Conservation (phyloP, 2,113 vertebrate species). For the Notothenia coriiceps region DNA sequence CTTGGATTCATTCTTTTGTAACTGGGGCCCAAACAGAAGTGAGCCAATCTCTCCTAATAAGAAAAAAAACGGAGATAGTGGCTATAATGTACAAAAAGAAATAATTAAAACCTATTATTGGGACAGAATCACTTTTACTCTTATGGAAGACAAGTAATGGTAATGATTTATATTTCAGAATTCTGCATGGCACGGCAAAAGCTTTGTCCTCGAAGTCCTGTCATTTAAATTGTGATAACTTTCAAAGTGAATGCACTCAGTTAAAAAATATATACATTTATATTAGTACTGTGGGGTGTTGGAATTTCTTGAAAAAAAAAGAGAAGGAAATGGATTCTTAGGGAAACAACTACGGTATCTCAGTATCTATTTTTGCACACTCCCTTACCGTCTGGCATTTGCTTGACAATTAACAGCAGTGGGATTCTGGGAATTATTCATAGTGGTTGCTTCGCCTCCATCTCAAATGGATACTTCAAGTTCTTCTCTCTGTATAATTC, state of each 20-base stretch:
- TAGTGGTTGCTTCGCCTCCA: not conserved
- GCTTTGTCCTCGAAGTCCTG: not conserved
- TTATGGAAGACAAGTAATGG: too few species aligned
- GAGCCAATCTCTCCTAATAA: not conserved
- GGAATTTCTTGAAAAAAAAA: constrained; percentile 4
- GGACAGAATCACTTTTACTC: too few species aligned
- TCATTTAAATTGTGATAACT: not conserved
- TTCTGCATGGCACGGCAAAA: too few species aligned
- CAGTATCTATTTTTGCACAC: constrained; percentile 17
- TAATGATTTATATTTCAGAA: too few species aligned
- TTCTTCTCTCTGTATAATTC: not conserved
- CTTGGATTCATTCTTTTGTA: not conserved
- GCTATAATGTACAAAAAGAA: not conserved
- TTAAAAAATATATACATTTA: not conserved
- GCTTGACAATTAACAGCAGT: constrained; percentile 3
- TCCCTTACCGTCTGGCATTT: constrained; percentile 15
- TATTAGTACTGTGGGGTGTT: not conserved
- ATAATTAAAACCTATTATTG: not conserved
- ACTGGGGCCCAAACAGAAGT: not conserved
- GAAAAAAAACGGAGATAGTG: not conserved
- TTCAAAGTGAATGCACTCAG: not conserved
- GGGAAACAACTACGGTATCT: not conserved
- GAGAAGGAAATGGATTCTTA: constrained; percentile 2
- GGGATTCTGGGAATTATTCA: constrained; percentile 8
- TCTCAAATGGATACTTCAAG: not conserved